Evolutionary conservation across 2,113 vertebrate genomes (phyloP), one percentile per base, ranked within the genome.

Genomic region (Dicentrarchus labrax): DNA sequence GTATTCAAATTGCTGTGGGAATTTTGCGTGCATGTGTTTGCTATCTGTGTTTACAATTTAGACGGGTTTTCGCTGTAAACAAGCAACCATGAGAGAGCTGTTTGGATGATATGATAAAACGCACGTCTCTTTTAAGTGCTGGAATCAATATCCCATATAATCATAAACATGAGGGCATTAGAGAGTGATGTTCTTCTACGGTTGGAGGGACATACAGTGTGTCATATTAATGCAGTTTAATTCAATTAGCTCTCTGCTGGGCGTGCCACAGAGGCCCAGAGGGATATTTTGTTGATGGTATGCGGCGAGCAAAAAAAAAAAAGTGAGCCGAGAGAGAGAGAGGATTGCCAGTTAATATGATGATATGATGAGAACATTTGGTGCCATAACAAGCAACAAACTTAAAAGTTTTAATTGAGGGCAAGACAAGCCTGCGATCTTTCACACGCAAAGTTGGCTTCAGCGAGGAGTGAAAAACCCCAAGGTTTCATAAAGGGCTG

Each of bases 351-450:
- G 85, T 89, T 93, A 87, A 89, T 89, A 21, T 79, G 83, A 89
- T 88, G 86, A 92, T 89, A 76, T 72, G 85, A 91, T 88, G 71
- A 71, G 83, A 84, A 84, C 65, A 65, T 85, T 83, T 75, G 71
- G 86, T 82, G 76, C 80, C 77, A 82, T 93, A 94, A 93, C 77
- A 74, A 91, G 92, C 85, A 82, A 70, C 78, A 89, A 87, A 87
- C 86, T 84, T 73, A 80, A 91, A 94, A 90, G 83, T 93, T 95
- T 93, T 89, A 92, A 92, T 92, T 90, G 84, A 83, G 72, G 73
- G 61, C 59, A 89, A 88, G 87, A 89, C 78, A 87, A 92, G 90
- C 45, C 84, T 24, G 65, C 60, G 22, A 69, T 88, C 78, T 62
- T 64, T 85, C 86, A 83, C 81, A 36, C 70, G 73, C 50, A 72